phyloP scores from a whole-genome alignment of 2,113 vertebrate genomes.

The Paradoxurus hermaphroditus region DNA sequence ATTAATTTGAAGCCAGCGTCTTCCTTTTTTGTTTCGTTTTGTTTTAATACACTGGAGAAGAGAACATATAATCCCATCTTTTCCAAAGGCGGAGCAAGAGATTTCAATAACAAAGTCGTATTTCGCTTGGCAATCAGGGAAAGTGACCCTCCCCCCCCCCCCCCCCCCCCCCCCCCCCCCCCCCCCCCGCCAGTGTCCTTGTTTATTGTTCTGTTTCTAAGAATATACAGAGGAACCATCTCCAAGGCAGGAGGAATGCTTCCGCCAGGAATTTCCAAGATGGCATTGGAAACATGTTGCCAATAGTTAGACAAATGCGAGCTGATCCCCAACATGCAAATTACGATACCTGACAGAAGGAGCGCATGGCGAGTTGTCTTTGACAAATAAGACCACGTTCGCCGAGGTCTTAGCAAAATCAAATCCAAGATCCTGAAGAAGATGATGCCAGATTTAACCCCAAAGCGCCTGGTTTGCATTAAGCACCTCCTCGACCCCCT shows the following conservation, averaged over 20 bases:
- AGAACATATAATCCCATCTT: constrained; percentile 62
- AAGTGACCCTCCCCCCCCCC: neutral
- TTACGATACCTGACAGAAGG: neutral
- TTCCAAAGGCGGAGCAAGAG: constrained; percentile 42
- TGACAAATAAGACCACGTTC: constrained; percentile 22
- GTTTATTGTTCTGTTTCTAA: constrained; percentile 67
- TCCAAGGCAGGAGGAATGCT: constrained; percentile 44
- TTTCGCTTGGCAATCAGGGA: constrained; percentile 57
- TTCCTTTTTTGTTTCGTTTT: constrained; percentile 37
- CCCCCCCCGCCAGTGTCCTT: constrained; percentile 30
- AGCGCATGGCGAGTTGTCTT: neutral
- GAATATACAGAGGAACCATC: constrained; percentile 54
- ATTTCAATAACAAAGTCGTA: constrained; percentile 58
- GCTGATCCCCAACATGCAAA: constrained; percentile 11
- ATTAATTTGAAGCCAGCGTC: constrained; percentile 58
- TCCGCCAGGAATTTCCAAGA: constrained; percentile 59
- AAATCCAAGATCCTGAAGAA: constrained; percentile 30
- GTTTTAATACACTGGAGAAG: constrained; percentile 41
- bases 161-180: neutral
- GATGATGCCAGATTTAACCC: constrained; percentile 1
- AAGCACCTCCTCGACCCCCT: neutral
- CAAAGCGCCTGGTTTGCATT: constrained; percentile 23
- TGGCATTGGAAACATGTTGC: constrained; percentile 52
- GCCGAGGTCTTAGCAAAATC: constrained; percentile 2
- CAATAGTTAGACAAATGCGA: constrained; percentile 37